A percentile compares a stretch with the other conserved stretches of the same genome.
Conservation (phyloP, 2,888 invertebrate species). For the Drosophila kuntzei region DNA sequence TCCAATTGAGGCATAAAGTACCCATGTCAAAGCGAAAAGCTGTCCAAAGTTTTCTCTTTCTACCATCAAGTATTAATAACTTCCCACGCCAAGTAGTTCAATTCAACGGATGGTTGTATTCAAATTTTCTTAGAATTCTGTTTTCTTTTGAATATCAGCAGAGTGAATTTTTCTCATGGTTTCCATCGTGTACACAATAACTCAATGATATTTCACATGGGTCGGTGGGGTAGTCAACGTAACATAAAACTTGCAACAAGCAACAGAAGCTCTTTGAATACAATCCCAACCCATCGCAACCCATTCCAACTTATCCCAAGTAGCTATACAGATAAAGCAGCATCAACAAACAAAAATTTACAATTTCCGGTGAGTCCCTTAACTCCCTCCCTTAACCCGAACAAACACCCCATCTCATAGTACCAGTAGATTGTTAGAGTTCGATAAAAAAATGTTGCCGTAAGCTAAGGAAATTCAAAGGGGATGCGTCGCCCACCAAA, state of each 20-base stretch:
- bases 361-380: slow-evolving; percentile 69
- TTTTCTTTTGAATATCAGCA: slow-evolving; percentile 22
- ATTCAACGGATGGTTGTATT: slow-evolving; percentile 9
- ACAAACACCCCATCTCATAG: background rate
- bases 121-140: slow-evolving; percentile 12
- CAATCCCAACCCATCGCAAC: slow-evolving; percentile 1
- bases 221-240: slow-evolving; percentile 13
- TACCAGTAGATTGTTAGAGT: slow-evolving; percentile 52
- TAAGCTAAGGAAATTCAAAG: slow-evolving; percentile 63
- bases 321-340: slow-evolving; percentile 49
- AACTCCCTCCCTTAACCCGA: slow-evolving; percentile 13
- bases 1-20: background rate
- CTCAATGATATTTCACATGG: slow-evolving; percentile 35
- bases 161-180: slow-evolving; percentile 5
- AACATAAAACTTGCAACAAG: slow-evolving; percentile 25
- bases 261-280: slow-evolving; percentile 24
- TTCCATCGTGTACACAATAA: slow-evolving; percentile 23
- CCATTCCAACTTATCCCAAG: slow-evolving; percentile 25
- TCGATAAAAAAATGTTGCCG: slow-evolving; percentile 66
- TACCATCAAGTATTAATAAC: slow-evolving; percentile 16
- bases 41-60: background rate
- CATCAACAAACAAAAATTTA: slow-evolving; percentile 66
- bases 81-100: background rate
- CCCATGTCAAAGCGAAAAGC: slow-evolving; percentile 5
- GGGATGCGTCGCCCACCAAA: slow-evolving; percentile 30